These are phyloP conservation scores for Ardeotis arabs DNA, from an alignment of 2,113 vertebrate genomes.

Conservation along the genomic window DNA sequence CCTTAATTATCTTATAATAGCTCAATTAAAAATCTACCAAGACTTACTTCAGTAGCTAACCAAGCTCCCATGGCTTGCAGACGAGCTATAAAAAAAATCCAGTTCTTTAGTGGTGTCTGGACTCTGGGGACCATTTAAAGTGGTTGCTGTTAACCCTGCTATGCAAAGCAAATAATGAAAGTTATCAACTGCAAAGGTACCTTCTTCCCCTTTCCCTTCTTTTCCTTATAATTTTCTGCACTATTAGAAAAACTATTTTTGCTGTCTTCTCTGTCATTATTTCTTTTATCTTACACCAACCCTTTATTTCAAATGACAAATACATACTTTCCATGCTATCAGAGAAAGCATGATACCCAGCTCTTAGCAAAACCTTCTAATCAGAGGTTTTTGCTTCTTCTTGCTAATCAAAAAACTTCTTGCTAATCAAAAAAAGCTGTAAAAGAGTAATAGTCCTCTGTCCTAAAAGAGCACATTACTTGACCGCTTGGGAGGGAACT, in stretches of 20 bases:
- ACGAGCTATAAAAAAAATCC: slow-evolving; percentile 18
- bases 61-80: slow-evolving; percentile 1
- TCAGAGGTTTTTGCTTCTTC: background rate
- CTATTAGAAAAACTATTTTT: background rate
- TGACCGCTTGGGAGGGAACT: background rate
- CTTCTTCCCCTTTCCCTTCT: background rate
- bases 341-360: background rate
- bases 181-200: background rate
- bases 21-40: slow-evolving; percentile 65
- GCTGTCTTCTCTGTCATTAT: background rate
- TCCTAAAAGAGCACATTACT: background rate
- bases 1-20: slow-evolving; percentile 63
- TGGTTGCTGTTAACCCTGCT: background rate
- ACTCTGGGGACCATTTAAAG: slow-evolving; percentile 11
- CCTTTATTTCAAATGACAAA: background rate
- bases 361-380: background rate
- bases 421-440: background rate
- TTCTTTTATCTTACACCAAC: background rate
- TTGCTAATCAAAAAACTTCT: background rate
- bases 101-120: background rate
- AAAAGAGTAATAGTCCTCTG: background rate
- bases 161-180: slow-evolving; percentile 6
- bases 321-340: background rate
- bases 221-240: background rate
- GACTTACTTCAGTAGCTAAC: slow-evolving; percentile 22